Evolutionary conservation across 2,888 invertebrate species (phyloP).

Genomic region (Invenusta paracnida): DNA sequence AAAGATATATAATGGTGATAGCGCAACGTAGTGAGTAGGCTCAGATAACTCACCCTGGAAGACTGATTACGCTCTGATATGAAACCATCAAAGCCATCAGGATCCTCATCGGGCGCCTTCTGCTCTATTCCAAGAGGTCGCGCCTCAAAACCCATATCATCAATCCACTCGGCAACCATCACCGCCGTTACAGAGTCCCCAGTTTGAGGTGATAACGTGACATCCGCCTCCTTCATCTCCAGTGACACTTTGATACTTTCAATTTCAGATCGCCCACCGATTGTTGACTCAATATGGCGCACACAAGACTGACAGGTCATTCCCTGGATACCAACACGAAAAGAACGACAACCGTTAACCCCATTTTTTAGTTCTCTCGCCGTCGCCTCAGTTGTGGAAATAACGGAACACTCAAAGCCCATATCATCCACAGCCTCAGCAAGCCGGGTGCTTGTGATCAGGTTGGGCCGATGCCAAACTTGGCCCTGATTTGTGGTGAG

Average conservation of each 20-base stretch:
- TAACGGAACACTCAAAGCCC: no score
- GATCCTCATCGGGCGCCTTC: no score
- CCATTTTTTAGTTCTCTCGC: no score
- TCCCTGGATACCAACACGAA: conserved; percentile 27
- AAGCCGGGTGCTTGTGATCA: conserved; percentile 60
- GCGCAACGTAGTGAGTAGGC: no score
- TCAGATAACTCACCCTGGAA: no score
- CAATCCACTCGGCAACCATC: conserved; percentile 69
- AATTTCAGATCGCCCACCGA: conserved; percentile 62
- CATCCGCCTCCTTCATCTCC: conserved; percentile 49
- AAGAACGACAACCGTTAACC: no score
- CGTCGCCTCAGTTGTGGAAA: no score
- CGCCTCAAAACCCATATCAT: conserved; percentile 80
- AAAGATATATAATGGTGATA: no score
- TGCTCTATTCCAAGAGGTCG: background rate
- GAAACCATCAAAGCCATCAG: background rate
- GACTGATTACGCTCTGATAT: background rate
- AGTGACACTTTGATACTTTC: conserved; percentile 60
- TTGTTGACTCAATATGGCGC: conserved; percentile 45
- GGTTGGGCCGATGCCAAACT: no score
- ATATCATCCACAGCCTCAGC: conserved; percentile 75
- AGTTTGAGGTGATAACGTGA: conserved; percentile 45
- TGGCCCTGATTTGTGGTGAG: no score
- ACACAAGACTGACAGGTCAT: conserved; percentile 38
- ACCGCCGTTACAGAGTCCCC: background rate